A percentile compares a stretch with the other conserved stretches of the same genome.
phyloP scores from a whole-genome alignment of 1,140 invertebrate species.

The Drosophila nasuta region DNA sequence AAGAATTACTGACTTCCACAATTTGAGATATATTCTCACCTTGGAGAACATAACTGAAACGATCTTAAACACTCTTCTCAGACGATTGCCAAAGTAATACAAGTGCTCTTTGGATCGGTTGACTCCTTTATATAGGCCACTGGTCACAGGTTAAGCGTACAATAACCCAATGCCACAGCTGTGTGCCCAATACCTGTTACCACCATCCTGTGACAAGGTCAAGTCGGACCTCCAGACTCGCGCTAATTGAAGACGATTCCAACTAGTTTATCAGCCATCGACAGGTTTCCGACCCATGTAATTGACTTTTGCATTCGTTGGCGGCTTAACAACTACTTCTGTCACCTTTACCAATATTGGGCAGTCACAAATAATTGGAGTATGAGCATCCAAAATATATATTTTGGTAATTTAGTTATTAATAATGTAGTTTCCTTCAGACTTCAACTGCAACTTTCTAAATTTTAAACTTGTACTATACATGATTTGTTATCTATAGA shows the following conservation, averaged over 20 bases:
- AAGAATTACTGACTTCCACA: background rate
- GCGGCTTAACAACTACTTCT: constrained; percentile 1
- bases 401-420: background rate
- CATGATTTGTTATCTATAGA: no score
- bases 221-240: constrained; percentile 52
- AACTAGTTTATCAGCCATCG: constrained; percentile 75
- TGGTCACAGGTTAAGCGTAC: constrained; percentile 15
- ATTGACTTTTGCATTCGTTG: constrained; percentile 9
- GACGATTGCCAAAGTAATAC: constrained; percentile 46
- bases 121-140: constrained; percentile 57
- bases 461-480: no score
- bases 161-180: constrained; percentile 72
- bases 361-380: background rate
- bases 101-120: constrained; percentile 1
- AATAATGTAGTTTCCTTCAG: background rate
- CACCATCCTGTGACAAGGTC: constrained; percentile 62
- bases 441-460: no score
- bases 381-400: background rate
- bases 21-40: constrained; percentile 29
- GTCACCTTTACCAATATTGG: constrained; percentile 12
- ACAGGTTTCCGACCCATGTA: constrained; percentile 64
- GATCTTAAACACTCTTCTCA: constrained; percentile 37
- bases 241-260: constrained; percentile 65
- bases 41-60: constrained; percentile 53
- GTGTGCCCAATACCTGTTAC: constrained; percentile 46